Percentiles rank a stretch among this genome's conserved stretches.
phyloP scores from a whole-genome alignment of 2,113 vertebrate species.

The Sarotherodon lohbergeri region DNA sequence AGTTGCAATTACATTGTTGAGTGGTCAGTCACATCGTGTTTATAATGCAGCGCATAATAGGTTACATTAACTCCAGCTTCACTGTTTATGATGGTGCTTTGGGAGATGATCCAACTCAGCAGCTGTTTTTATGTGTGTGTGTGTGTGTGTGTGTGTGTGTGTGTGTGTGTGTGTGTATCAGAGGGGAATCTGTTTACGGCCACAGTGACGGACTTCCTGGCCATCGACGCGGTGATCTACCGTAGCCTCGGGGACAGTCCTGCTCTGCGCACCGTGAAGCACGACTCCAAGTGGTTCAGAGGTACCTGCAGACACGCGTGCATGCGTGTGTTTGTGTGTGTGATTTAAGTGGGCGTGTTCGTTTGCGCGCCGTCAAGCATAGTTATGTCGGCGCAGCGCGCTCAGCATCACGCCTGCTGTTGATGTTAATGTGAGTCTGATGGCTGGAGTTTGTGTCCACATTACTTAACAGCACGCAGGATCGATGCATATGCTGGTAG shows the following conservation, averaged over 20 bases:
- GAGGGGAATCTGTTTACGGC: constrained; percentile 94
- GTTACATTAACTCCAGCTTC: background rate
- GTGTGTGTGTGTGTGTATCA: constrained; percentile 46
- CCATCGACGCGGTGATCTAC: constrained; percentile 96
- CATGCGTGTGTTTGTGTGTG: background rate
- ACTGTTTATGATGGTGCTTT: constrained; percentile 7
- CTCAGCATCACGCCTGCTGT: background rate
- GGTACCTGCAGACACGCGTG: constrained; percentile 66
- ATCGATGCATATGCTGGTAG: constrained; percentile 28
- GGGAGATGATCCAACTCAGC: background rate
- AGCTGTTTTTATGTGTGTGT: background rate
- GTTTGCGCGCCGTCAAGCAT: background rate
- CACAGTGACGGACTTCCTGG: constrained; percentile 94
- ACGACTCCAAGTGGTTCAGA: constrained; percentile 98
- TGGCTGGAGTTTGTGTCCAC: background rate
- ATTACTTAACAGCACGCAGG: constrained; percentile 6
- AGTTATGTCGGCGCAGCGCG: background rate
- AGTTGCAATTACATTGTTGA: constrained; percentile 27
- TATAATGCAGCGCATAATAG: background rate
- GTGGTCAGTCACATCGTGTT: background rate
- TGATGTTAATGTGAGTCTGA: background rate
- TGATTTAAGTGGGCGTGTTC: background rate
- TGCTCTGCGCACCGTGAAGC: constrained; percentile 91
- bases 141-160: background rate
- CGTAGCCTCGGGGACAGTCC: constrained; percentile 89